Conservation (phyloP, 2,888 invertebrate species). For the Timandra comae region DNA sequence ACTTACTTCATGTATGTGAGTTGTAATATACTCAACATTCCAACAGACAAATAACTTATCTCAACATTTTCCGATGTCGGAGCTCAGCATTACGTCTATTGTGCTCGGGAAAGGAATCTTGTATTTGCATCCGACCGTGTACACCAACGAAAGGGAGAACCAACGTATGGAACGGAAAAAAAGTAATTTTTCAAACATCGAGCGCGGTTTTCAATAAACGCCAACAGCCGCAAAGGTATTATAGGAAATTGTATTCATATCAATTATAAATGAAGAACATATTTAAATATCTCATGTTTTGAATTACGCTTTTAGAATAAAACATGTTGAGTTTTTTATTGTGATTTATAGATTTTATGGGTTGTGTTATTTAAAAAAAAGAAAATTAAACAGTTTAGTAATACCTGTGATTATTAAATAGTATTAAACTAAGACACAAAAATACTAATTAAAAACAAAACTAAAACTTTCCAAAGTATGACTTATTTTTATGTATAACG, state of each 20-base stretch:
- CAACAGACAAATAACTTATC: conserved; percentile 62
- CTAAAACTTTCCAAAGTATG: too few species aligned
- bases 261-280: too few species aligned
- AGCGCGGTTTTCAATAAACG: conserved; percentile 53
- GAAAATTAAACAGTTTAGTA: too few species aligned
- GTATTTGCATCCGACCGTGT: conserved; percentile 60
- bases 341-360: too few species aligned
- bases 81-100: conserved; percentile 56
- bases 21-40: conserved; percentile 38
- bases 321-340: too few species aligned
- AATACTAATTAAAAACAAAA: too few species aligned
- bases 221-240: conserved; percentile 17
- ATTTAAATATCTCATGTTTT: too few species aligned
- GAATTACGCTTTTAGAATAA: too few species aligned
- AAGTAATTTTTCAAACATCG: conserved; percentile 59
- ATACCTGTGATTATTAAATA: too few species aligned
- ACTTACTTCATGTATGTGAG: conserved; percentile 2
- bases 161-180: conserved; percentile 45
- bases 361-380: too few species aligned
- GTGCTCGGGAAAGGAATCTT: conserved; percentile 60
- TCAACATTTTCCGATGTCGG: conserved; percentile 56
- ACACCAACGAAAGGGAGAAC: conserved; percentile 38
- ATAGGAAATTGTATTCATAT: conserved; percentile 3
- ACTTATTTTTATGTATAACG: too few species aligned
- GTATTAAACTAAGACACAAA: too few species aligned